Percentiles rank a stretch among this genome's conserved stretches.
phyloP scores from a whole-genome alignment of 2,888 invertebrate species.

The Sicus ferrugineus region DNA sequence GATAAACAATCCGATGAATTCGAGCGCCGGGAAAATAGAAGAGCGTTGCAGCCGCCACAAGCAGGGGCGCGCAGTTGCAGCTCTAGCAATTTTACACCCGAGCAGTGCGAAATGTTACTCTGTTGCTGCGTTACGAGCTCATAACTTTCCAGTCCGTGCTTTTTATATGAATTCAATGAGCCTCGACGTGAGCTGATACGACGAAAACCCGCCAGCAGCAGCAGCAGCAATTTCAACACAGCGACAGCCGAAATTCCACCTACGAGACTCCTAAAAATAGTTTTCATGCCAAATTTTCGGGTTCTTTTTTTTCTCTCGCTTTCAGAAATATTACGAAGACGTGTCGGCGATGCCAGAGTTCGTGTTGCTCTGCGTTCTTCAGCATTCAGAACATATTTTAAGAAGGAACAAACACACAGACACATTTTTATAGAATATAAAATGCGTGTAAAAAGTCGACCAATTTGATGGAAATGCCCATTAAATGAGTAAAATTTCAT shows the following conservation, averaged over 20 bases:
- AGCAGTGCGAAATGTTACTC: no score
- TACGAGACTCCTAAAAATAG: constrained; percentile 47
- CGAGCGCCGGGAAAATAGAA: no score
- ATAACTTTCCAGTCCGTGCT: constrained; percentile 14
- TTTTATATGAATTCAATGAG: constrained; percentile 6
- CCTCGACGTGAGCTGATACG: background rate
- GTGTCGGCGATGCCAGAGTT: background rate
- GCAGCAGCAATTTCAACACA: background rate
- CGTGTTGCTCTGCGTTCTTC: background rate
- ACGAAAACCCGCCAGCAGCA: background rate
- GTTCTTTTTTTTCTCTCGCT: constrained; percentile 29
- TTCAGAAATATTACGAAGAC: background rate
- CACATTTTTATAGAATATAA: no score
- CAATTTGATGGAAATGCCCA: no score
- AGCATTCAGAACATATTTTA: background rate
- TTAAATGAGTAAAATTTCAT: no score
- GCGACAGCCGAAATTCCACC: constrained; percentile 34
- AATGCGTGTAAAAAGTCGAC: no score
- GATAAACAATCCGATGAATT: no score
- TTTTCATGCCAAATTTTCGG: constrained; percentile 42
- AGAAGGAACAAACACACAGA: no score
- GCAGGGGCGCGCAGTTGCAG: no score
- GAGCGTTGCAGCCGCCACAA: no score
- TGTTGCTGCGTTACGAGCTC: no score
- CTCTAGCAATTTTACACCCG: no score